Evolutionary conservation across 1,140 invertebrate species (phyloP).

Genomic region (Spodoptera frugiperda): DNA sequence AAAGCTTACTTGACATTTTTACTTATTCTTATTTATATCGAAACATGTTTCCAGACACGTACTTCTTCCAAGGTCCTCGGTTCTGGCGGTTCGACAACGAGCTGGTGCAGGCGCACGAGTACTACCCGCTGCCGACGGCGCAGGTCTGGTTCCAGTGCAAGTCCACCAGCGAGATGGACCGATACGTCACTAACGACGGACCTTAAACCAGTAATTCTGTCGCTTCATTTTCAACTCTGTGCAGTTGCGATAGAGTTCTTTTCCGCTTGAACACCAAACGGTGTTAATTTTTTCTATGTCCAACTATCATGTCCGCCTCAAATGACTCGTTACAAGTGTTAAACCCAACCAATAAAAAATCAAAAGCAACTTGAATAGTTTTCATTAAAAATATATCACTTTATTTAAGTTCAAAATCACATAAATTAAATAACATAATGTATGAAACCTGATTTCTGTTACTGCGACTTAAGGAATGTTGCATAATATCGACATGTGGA

Average conservation of each 20-base stretch:
- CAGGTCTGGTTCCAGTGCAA: conserved; percentile 88
- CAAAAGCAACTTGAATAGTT: conserved; percentile 15
- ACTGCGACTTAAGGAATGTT: conserved; percentile 47
- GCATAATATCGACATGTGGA: not conserved
- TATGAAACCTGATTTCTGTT: conserved; percentile 43
- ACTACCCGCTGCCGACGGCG: conserved; percentile 87
- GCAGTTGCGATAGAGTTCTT: not conserved
- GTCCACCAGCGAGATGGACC: conserved; percentile 78
- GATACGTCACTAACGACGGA: conserved; percentile 73
- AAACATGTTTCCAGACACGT: conserved; percentile 81
- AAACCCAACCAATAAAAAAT: conserved; percentile 35
- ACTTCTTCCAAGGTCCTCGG: conserved; percentile 88
- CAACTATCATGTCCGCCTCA: not conserved
- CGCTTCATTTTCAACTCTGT: not conserved
- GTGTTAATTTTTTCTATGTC: not conserved
- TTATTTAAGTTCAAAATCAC: conserved; percentile 72
- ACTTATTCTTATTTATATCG: too few relatives aligned
- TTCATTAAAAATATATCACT: conserved; percentile 73
- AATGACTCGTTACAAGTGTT: not conserved
- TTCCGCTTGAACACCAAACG: too few relatives aligned
- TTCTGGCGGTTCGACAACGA: conserved; percentile 89
- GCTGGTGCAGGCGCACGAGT: conserved; percentile 80
- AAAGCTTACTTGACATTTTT: too few relatives aligned
- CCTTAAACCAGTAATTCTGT: conserved; percentile 46
- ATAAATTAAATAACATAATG: conserved; percentile 49